Base-by-base conservation (phyloP, 2,888 invertebrate species). In the Pristionchus arcanus region DNA sequence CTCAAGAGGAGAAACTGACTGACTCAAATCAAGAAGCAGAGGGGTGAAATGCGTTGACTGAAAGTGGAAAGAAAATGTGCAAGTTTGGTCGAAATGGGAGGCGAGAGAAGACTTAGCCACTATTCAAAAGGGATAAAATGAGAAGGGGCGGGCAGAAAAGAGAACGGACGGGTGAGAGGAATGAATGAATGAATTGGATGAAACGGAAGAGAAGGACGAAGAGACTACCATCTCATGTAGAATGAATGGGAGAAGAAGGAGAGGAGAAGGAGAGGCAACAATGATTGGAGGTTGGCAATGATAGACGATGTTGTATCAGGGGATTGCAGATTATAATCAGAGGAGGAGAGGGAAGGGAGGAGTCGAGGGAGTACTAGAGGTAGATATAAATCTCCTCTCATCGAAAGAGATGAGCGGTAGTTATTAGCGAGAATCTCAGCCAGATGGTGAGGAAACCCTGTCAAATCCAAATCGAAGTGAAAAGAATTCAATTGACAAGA, bases 261-360 rank as follows among this genome's bases (percentile, higher is more conserved):
- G 84, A 59, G 7, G n/a, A 55, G 84, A 34, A 81, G 34, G 83
- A 83, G 53, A 81, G n/a, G 55, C 28, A 55, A 83, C 83, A 63
- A 63, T 85, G 34, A 85, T 85, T 55, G 59, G 31, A 55, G 37
- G 84, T 85, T 59, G 49, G 16, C 42, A 77, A 31, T 42, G 74
- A 74, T 74, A 19, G 28, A 83, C n/a, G 84, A 85, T 85, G 84
- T 85, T 85, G 59, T 85, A 85, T 34, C 63, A 85, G n/a, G 59
- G 59, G 84, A 85, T 85, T 85, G 84, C 19, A 34, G 84, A 85
- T 85, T 85, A 85, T 55, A 74, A 74, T 74, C 37, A 74, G 74
- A 19, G 37, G 31, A 25, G 84, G 42, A 34, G 84, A 85, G 59
- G 34, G 59, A 21, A 49, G 84, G 74, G 59, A 31, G 49, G 55